These are phyloP conservation scores for Noctua pronuba DNA, from an alignment of 2,888 invertebrate genomes.

Conservation along the genomic window DNA sequence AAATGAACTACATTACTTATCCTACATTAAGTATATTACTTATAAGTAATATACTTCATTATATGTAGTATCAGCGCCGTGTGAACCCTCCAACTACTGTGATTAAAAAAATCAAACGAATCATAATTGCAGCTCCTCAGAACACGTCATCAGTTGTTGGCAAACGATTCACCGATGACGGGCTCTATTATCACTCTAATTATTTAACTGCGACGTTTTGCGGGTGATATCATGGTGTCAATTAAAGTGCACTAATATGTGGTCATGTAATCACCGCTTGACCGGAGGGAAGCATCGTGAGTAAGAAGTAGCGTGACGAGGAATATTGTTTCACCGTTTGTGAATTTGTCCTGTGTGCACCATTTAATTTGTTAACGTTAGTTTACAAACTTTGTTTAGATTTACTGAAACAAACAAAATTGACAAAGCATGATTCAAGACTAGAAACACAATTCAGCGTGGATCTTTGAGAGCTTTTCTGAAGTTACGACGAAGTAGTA, in stretches of 20 bases:
- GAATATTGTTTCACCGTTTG: not conserved
- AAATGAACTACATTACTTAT: no score
- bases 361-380: no score
- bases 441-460: no score
- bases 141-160: not conserved
- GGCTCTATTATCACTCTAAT: constrained; percentile 1
- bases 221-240: not conserved
- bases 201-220: not conserved
- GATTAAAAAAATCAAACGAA: not conserved
- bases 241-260: not conserved
- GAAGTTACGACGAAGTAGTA: no score
- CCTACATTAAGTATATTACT: no score
- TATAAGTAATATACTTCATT: no score
- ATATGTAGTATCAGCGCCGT: no score
- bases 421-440: no score
- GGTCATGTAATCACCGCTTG: not conserved
- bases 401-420: no score
- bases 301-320: not conserved
- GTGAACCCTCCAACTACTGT: not conserved
- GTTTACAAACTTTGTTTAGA: no score
- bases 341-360: no score
- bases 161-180: not conserved
- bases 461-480: not conserved
- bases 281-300: not conserved
- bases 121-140: not conserved